These are phyloP conservation scores for Amblyopsis hoosieri DNA, from an alignment of 2,797 vertebrate species.

Conservation along the genomic window DNA sequence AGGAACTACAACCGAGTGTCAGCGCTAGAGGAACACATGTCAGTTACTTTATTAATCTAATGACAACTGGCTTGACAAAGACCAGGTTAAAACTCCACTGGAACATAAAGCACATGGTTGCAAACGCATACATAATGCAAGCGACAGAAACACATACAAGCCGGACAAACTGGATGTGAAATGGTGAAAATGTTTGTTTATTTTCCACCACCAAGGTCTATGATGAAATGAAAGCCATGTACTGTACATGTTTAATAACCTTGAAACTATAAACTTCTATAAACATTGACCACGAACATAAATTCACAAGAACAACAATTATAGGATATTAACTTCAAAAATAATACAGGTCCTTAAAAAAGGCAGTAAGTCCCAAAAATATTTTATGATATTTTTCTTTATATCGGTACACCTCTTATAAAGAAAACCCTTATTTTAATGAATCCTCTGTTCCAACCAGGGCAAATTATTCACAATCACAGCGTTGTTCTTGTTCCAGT, in stretches of 20 bases:
- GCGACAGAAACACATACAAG: conserved; percentile 53
- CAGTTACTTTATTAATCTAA: no score
- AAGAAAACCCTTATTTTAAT: conserved; percentile 13
- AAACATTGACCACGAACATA: conserved; percentile 20
- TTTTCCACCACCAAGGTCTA: conserved; percentile 23
- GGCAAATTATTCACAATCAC: conserved; percentile 38
- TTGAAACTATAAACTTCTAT: conserved; percentile 29
- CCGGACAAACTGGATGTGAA: conserved; percentile 41
- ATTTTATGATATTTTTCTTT: conserved; percentile 5
- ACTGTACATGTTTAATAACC: conserved; percentile 15
- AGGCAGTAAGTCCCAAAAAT: conserved; percentile 4
- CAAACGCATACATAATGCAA: conserved; percentile 36
- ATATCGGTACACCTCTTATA: not conserved
- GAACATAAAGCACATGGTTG: conserved; percentile 12
- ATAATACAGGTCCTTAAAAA: conserved; percentile 3
- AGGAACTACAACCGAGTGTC: conserved; percentile 25
- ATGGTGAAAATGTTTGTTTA: conserved; percentile 21
- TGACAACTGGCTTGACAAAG: not conserved
- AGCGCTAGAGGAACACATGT: conserved; percentile 6
- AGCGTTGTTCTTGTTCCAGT: conserved; percentile 25
- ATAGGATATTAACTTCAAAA: conserved; percentile 4
- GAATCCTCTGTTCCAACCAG: conserved; percentile 16
- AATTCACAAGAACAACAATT: conserved; percentile 20
- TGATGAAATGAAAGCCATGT: conserved; percentile 41
- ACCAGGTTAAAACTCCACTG: conserved; percentile 22